Evolutionary conservation across 2,113 vertebrate genomes (phyloP).

Genomic region (Chamaea fasciata): DNA sequence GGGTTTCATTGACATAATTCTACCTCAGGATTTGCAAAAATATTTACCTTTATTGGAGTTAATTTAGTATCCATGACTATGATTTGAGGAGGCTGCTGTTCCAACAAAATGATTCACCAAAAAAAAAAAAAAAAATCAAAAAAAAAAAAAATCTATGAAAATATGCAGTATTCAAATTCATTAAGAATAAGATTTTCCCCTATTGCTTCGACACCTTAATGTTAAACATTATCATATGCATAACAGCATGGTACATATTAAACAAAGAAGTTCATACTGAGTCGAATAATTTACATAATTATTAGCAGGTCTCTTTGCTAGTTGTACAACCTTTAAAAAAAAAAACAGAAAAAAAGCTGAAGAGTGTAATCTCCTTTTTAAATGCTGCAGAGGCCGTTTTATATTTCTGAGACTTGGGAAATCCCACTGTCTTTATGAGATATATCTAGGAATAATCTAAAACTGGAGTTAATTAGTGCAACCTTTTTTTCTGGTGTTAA

Average conservation of each 20-base stretch:
- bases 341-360: not conserved
- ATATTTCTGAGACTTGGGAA: slow-evolving; percentile 3
- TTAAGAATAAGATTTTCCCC: slow-evolving; percentile 6
- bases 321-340: not conserved
- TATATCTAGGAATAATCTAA: slow-evolving; percentile 26
- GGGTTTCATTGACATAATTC: not conserved
- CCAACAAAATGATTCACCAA: not conserved
- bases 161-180: not conserved
- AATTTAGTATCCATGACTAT: not conserved
- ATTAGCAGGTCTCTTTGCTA: slow-evolving; percentile 32
- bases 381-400: not conserved
- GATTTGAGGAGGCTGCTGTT: not conserved
- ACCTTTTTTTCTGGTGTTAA: slow-evolving; percentile 33
- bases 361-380: slow-evolving; percentile 1
- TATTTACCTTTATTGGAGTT: not conserved
- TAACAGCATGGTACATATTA: slow-evolving; percentile 36
- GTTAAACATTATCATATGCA: not conserved
- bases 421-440: slow-evolving; percentile 10
- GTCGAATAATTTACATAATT: slow-evolving; percentile 34
- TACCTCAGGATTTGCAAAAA: not conserved
- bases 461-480: slow-evolving; percentile 23
- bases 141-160: not conserved
- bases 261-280: slow-evolving; percentile 38
- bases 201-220: slow-evolving; percentile 5
- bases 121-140: too few relatives aligned